These are phyloP conservation scores for Esperia sulphurella DNA, from an alignment of 2,888 invertebrate genomes.

Conservation along the genomic window DNA sequence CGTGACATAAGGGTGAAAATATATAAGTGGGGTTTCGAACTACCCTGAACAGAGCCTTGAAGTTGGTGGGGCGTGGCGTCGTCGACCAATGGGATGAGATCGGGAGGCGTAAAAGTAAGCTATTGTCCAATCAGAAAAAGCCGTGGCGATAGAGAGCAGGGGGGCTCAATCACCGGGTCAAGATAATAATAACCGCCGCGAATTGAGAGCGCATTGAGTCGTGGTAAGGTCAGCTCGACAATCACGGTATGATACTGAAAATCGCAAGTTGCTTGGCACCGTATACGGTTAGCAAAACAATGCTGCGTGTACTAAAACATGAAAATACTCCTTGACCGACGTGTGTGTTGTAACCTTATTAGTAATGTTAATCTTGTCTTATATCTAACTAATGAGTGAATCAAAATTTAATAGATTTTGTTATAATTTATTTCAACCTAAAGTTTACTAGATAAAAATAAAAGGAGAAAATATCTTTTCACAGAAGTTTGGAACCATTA, in stretches of 20 bases:
- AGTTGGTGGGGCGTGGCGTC: constrained; percentile 60
- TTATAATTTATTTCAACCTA: not conserved
- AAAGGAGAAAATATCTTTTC: constrained; percentile 3
- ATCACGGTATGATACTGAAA: constrained; percentile 62
- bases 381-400: too few species aligned
- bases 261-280: constrained; percentile 34
- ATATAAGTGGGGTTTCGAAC: constrained; percentile 74
- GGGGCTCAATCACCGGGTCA: constrained; percentile 77
- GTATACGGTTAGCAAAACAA: constrained; percentile 39
- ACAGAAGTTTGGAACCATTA: constrained; percentile 31
- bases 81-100: constrained; percentile 52
- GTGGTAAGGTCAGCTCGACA: constrained; percentile 73
- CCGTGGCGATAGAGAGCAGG: constrained; percentile 59
- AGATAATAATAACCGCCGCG: constrained; percentile 77
- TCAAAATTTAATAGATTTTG: not conserved
- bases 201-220: constrained; percentile 77
- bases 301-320: not conserved
- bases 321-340: not conserved
- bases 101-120: constrained; percentile 60
- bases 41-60: constrained; percentile 67
- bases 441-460: not conserved
- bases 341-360: too few species aligned
- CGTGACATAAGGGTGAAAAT: constrained; percentile 74
- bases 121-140: constrained; percentile 51
- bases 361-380: too few species aligned